Conservation (phyloP, 1,140 invertebrate species). For the Drosophila mauritiana region DNA sequence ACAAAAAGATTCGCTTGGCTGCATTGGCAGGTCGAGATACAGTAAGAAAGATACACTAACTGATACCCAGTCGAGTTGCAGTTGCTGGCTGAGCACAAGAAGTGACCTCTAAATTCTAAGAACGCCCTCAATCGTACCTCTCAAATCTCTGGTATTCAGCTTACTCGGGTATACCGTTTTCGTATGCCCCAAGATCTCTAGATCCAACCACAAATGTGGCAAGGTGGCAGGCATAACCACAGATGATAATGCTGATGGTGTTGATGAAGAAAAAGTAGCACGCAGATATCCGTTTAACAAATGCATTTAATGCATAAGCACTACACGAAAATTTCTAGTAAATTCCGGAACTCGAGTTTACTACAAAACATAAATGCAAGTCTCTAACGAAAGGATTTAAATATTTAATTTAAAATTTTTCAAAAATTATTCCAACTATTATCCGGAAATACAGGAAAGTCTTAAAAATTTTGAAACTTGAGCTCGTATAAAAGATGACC, state of each 20-base stretch:
- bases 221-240: constrained; percentile 74
- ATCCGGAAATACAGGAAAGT: too few relatives aligned
- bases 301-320: constrained; percentile 45
- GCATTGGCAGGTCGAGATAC: constrained; percentile 58
- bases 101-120: constrained; percentile 72
- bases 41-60: constrained; percentile 46
- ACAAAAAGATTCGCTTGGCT: constrained; percentile 64
- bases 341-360: too few relatives aligned
- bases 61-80: constrained; percentile 31
- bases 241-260: constrained; percentile 36
- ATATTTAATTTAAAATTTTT: too few relatives aligned
- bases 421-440: too few relatives aligned
- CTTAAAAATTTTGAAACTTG: too few relatives aligned
- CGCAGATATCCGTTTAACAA: constrained; percentile 53
- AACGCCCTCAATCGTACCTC: constrained; percentile 18
- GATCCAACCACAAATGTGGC: constrained; percentile 50
- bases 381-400: too few relatives aligned
- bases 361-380: too few relatives aligned
- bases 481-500: too few relatives aligned
- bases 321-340: not conserved
- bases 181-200: not conserved
- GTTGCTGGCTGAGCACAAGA: constrained; percentile 17
- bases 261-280: constrained; percentile 42
- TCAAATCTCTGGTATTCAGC: constrained; percentile 8
- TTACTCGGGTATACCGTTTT: constrained; percentile 11